Evolutionary conservation across 2,797 vertebrate genomes (phyloP), one percentile per base, ranked within the genome.

Genomic region (Rousettus madagascariensis): DNA sequence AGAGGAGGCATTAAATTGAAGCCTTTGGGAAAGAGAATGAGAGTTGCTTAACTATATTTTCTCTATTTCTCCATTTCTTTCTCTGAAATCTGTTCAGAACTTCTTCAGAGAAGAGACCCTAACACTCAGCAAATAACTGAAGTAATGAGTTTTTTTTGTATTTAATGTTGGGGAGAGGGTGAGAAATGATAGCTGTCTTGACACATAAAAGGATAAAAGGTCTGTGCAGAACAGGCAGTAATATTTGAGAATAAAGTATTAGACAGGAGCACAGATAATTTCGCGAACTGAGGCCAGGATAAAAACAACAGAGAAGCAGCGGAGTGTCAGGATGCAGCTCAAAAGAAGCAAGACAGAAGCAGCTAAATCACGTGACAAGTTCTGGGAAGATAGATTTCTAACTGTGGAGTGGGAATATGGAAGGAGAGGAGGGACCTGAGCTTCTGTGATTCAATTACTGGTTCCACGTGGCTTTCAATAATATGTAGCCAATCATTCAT

Each of bases 11-110:
- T 89, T 93, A 89, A 97, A 96, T 46, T 93, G 94, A 96, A 97
- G 96, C 41, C 20, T 69, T 87, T 59, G 77, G 77, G 65, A 97
- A 90, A 96, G 80, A 97, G 90, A 96, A 94, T 96, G 88, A 46
- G 86, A 96, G 94, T 97, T 66, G n/a, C 94, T 98, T 96, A 97
- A 95, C 96, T 96, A 86, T 96, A 92, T 97, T 97, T 97, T 91
- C 94, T 97, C 88, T 77, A 95, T 91, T 95, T 97, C 90, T 96
- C 97, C 72, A 92, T 84, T 86, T 63, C 91, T 97, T 97, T 49
- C 49, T 49, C 66, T 84, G 97, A 97, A 97, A 97, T 87, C 93
- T 97, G 72, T 97, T 97, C 72, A 96, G 93, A 96, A 97, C 86
- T 95, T 97, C 95, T 97, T 95, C 91, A 91, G 55, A 97, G 74